phyloP scores from a whole-genome alignment of 92 coral and sea anemone genomes.

The Phenganax subtilis region DNA sequence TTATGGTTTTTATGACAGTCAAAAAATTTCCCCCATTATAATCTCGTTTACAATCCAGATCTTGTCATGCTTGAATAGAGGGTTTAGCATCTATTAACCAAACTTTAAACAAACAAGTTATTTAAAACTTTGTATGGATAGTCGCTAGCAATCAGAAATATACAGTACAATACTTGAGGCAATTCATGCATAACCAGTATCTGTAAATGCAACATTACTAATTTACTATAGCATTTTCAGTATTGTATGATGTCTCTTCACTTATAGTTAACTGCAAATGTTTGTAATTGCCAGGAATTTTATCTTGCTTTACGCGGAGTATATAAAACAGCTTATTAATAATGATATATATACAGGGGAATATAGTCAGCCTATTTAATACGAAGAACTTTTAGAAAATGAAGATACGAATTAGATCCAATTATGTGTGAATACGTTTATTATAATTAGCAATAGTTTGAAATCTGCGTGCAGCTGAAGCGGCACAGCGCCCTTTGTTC shows the following conservation, averaged over 20 bases:
- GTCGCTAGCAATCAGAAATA: background rate
- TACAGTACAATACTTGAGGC: background rate
- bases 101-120: constrained; percentile 25
- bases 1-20: background rate
- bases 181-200: background rate
- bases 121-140: background rate
- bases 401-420: constrained; percentile 35
- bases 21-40: background rate
- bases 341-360: constrained; percentile 14
- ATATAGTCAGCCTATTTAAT: background rate
- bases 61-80: background rate
- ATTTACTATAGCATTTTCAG: too few species aligned
- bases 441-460: constrained; percentile 36
- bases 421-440: constrained; percentile 12
- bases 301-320: background rate
- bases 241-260: too few species aligned
- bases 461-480: constrained; percentile 6
- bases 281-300: constrained; percentile 11
- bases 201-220: too few species aligned
- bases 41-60: constrained; percentile 3
- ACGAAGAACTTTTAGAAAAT: constrained; percentile 15
- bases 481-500: background rate
- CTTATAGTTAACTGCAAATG: background rate
- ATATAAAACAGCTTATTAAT: constrained; percentile 36
- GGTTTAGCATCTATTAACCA: constrained; percentile 29